Conservation (phyloP, 1,140 invertebrate genomes). For the Drosophila orosa region DNA sequence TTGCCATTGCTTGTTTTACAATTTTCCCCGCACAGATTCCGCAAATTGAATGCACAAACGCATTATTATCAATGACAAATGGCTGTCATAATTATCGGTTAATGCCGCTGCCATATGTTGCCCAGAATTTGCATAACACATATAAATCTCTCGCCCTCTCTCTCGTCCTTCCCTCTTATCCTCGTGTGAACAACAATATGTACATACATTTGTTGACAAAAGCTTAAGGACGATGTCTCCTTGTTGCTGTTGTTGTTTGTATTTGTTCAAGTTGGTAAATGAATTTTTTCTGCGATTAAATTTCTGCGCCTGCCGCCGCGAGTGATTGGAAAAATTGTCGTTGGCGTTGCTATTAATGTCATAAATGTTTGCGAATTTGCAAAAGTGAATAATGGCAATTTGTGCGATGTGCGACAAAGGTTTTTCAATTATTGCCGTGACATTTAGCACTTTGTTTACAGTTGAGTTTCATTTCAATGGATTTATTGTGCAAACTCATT, state of each 20-base stretch:
- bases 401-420: slow-evolving; percentile 18
- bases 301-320: slow-evolving; percentile 12
- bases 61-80: slow-evolving; percentile 75
- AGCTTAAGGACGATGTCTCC: slow-evolving; percentile 34
- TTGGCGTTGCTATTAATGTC: slow-evolving; percentile 27
- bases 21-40: slow-evolving; percentile 23
- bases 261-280: slow-evolving; percentile 33
- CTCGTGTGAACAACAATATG: slow-evolving; percentile 29
- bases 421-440: slow-evolving; percentile 29
- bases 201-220: slow-evolving; percentile 45
- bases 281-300: slow-evolving; percentile 31
- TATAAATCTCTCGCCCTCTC: background rate
- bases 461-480: background rate
- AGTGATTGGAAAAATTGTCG: slow-evolving; percentile 21
- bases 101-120: slow-evolving; percentile 72
- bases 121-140: slow-evolving; percentile 65
- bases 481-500: slow-evolving; percentile 18
- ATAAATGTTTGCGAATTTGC: slow-evolving; percentile 45
- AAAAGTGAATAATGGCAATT: slow-evolving; percentile 29
- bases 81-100: slow-evolving; percentile 78
- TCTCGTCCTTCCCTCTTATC: background rate
- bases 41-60: slow-evolving; percentile 57
- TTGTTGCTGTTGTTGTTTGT: slow-evolving; percentile 16
- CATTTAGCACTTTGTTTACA: slow-evolving; percentile 27
- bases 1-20: slow-evolving; percentile 59